Percentiles rank a stretch among this genome's conserved stretches.
These are phyloP conservation scores for Tetragonula clypearis DNA, from an alignment of 1,140 invertebrate genomes.

Conservation along the genomic window DNA sequence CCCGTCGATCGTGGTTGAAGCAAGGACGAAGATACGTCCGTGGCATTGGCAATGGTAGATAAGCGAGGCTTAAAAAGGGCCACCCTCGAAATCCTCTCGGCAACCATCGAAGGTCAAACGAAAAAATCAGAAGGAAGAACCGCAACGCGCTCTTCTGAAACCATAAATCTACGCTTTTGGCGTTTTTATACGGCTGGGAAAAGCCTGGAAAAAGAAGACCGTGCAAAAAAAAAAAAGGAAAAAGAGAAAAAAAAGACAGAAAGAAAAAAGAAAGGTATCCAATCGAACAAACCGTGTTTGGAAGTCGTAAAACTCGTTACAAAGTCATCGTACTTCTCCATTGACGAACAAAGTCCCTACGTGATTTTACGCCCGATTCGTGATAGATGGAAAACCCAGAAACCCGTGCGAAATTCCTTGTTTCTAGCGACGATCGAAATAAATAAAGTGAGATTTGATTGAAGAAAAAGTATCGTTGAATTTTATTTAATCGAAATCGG, in stretches of 20 bases:
- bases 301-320: background rate
- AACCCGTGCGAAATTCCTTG: background rate
- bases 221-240: background rate
- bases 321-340: background rate
- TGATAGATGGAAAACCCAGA: background rate
- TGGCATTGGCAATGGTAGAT: constrained; percentile 69
- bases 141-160: constrained; percentile 43
- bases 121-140: constrained; percentile 30
- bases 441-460: background rate
- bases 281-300: background rate
- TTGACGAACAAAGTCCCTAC: background rate
- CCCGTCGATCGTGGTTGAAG: constrained; percentile 16
- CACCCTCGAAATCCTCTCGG: constrained; percentile 37
- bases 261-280: background rate
- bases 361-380: background rate
- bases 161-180: constrained; percentile 49
- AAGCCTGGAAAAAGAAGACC: background rate
- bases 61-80: constrained; percentile 50
- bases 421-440: background rate
- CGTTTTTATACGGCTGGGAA: constrained; percentile 21
- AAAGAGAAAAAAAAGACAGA: background rate
- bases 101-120: constrained; percentile 70
- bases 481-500: background rate
- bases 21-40: constrained; percentile 65
- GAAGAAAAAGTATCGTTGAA: background rate